These are phyloP conservation scores for Entomyzon cyanotis DNA, from an alignment of 2,113 vertebrate species.

Conservation along the genomic window DNA sequence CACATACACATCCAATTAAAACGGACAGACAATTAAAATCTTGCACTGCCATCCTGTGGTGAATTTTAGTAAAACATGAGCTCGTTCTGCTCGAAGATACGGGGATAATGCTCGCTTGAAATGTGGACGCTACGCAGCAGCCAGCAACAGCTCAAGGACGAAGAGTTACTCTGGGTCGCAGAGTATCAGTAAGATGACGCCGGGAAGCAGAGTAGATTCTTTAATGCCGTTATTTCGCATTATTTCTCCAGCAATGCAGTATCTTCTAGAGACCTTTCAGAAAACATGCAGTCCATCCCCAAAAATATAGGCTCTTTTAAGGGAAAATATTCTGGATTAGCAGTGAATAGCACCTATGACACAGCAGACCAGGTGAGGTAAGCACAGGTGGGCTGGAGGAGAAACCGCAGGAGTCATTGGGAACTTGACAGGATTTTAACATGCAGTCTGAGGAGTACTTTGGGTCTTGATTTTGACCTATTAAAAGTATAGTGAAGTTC, in stretches of 20 bases:
- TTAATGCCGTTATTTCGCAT: neutral
- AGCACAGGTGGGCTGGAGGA: neutral
- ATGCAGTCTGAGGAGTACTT: neutral
- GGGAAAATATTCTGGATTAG: neutral
- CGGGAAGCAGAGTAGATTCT: neutral
- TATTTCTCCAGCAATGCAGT: neutral
- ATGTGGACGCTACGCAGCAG: neutral
- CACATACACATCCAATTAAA: neutral
- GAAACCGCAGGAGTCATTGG: neutral
- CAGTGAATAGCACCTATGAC: neutral
- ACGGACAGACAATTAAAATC: neutral
- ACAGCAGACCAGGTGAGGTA: neutral
- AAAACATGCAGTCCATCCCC: neutral
- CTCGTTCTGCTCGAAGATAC: rapidly evolving
- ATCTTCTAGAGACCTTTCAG: neutral
- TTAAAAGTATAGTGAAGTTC: neutral
- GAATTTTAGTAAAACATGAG: neutral
- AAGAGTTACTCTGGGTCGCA: rapidly evolving
- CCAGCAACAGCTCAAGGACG: neutral
- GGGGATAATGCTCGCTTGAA: neutral
- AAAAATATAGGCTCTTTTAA: neutral
- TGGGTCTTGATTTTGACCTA: neutral
- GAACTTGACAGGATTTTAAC: neutral
- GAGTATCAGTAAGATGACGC: too few relatives aligned
- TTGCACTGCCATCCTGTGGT: conserved; percentile 61